These are phyloP conservation scores for Nephrotoma appendiculata DNA, from an alignment of 2,888 invertebrate genomes.

Conservation along the genomic window DNA sequence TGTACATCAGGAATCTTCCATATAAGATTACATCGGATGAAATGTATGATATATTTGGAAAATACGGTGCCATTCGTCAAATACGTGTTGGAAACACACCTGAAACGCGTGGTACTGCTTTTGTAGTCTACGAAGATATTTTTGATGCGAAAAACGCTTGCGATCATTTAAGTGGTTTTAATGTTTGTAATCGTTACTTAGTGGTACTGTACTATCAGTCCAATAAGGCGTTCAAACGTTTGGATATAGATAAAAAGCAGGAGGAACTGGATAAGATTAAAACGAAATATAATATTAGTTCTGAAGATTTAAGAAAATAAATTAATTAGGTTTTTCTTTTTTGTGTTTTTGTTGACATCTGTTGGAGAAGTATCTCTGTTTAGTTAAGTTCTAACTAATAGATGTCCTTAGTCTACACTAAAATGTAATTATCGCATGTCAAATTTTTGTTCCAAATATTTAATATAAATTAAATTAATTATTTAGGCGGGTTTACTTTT, in stretches of 20 bases:
- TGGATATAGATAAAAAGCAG: constrained; percentile 89
- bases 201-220: constrained; percentile 98
- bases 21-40: constrained; percentile 99
- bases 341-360: neutral
- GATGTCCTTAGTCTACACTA: neutral
- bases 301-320: constrained; percentile 38
- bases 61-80: constrained; percentile 98
- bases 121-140: constrained; percentile 99
- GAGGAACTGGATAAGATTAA: constrained; percentile 93
- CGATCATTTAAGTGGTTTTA: constrained; percentile 97
- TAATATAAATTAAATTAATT: neutral
- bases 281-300: constrained; percentile 76
- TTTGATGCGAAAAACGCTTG: constrained; percentile 99
- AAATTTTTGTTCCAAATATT: neutral
- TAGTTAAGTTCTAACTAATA: neutral
- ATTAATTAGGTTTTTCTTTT: constrained; percentile 1
- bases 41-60: constrained; percentile 99
- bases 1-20: constrained; percentile 93
- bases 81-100: constrained; percentile 96
- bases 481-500: neutral
- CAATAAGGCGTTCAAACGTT: constrained; percentile 88
- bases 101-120: constrained; percentile 96
- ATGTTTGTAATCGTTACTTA: constrained; percentile 95
- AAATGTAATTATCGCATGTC: neutral
- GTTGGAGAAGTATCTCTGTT: neutral